Percentiles rank a stretch among this genome's conserved stretches.
These are phyloP conservation scores for Syrphus vitripennis DNA, from an alignment of 2,888 invertebrate species.

Conservation along the genomic window DNA sequence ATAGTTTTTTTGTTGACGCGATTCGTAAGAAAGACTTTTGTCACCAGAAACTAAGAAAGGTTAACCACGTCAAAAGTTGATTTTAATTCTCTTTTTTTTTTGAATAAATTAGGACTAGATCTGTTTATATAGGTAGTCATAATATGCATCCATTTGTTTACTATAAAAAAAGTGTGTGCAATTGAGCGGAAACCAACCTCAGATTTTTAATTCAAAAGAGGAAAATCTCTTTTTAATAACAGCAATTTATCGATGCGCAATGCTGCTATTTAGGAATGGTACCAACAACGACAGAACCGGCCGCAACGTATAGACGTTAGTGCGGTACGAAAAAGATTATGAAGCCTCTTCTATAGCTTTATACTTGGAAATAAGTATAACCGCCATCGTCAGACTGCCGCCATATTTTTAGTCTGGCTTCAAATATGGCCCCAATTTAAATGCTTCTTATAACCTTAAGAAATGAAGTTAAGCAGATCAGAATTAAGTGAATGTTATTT, in stretches of 20 bases:
- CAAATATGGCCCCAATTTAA: slow-evolving; percentile 64
- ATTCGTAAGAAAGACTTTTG: too few species aligned
- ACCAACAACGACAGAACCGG: not conserved
- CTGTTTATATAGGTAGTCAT: not conserved
- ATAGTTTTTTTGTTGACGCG: not conserved
- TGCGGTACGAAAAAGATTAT: slow-evolving; percentile 26
- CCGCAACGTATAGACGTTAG: slow-evolving; percentile 1
- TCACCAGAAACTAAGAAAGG: slow-evolving; percentile 43
- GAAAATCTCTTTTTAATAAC: slow-evolving; percentile 71
- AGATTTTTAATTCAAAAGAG: slow-evolving; percentile 55
- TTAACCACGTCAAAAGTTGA: not conserved
- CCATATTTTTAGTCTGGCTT: slow-evolving; percentile 72
- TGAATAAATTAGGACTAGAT: not conserved
- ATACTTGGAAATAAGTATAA: not conserved
- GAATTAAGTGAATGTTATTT: not conserved
- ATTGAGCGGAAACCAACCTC: slow-evolving; percentile 67
- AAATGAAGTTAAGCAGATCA: slow-evolving; percentile 36
- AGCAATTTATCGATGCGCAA: slow-evolving; percentile 64
- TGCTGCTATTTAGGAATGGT: slow-evolving; percentile 41
- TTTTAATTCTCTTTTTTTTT: not conserved
- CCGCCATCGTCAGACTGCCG: slow-evolving; percentile 56
- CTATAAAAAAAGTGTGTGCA: slow-evolving; percentile 56
- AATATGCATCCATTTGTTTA: too few species aligned
- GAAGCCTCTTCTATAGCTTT: slow-evolving; percentile 5
- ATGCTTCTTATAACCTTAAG: slow-evolving; percentile 47